Percentiles rank a stretch among this genome's conserved stretches.
These are phyloP conservation scores for Proales similis DNA, from an alignment of 1,140 invertebrate species.

Conservation along the genomic window DNA sequence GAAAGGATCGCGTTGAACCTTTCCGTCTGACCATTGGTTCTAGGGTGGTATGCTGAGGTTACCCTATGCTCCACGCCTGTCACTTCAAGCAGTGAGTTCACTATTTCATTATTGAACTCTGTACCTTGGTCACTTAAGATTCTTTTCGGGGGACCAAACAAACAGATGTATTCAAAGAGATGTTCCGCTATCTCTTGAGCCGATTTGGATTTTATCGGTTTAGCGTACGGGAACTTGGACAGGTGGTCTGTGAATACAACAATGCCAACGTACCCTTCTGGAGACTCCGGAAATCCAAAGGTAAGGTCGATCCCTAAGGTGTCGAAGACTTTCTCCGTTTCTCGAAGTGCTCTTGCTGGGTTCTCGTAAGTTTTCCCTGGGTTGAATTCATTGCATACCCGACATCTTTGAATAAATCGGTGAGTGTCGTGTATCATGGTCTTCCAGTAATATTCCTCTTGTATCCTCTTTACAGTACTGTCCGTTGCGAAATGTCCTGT, in stretches of 20 bases:
- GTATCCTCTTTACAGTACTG: background rate
- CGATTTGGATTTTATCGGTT: constrained; percentile 1
- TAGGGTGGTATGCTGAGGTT: constrained; percentile 2
- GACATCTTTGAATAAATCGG: background rate
- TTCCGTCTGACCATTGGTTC: constrained; percentile 3
- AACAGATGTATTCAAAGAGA: background rate
- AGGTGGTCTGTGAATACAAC: background rate
- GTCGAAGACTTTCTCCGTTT: background rate
- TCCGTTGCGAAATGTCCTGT: constrained; percentile 16
- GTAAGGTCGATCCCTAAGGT: background rate
- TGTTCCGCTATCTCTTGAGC: background rate
- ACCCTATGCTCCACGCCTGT: background rate
- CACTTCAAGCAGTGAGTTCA: background rate
- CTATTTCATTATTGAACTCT: constrained; percentile 9
- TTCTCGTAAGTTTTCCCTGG: background rate
- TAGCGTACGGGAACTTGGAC: no score
- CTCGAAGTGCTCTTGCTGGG: background rate
- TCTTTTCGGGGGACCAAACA: background rate
- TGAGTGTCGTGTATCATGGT: background rate
- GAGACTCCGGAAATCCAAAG: background rate
- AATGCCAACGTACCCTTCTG: background rate
- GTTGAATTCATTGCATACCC: constrained; percentile 2
- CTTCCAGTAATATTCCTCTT: constrained; percentile 26
- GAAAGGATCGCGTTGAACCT: background rate
- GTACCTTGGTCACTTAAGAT: background rate